Evolutionary conservation across 2,113 vertebrate genomes (phyloP).

Genomic region (Coryphaenoides rupestris): DNA sequence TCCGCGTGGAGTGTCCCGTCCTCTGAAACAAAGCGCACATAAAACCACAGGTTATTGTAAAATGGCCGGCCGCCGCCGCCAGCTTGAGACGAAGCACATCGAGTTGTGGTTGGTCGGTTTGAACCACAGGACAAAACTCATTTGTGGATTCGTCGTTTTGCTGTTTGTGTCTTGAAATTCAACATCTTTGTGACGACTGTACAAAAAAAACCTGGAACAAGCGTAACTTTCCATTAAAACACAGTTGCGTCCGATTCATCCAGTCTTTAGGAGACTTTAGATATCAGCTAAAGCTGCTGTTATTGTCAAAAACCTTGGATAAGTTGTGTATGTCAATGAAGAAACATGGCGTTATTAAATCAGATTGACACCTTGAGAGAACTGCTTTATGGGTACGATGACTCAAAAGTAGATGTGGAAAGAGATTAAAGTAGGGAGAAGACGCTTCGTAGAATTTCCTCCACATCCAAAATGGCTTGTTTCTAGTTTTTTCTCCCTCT

Average conservation of each 20-base stretch:
- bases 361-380: conserved; percentile 41
- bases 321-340: not conserved
- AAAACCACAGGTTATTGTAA: conserved; percentile 49
- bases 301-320: not conserved
- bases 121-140: not conserved
- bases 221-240: too few relatives aligned
- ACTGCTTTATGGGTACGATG: conserved; percentile 48
- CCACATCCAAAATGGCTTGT: not conserved
- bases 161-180: not conserved
- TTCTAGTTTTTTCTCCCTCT: too few relatives aligned
- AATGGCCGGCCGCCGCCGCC: conserved; percentile 12
- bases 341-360: not conserved
- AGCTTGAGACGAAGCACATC: conserved; percentile 12
- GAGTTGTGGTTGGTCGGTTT: not conserved
- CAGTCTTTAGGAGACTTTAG: too few relatives aligned
- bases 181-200: not conserved
- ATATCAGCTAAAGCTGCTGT: too few relatives aligned
- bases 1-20: conserved; percentile 66
- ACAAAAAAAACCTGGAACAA: not conserved
- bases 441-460: conserved; percentile 19
- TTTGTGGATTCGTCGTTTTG: not conserved
- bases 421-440: conserved; percentile 22
- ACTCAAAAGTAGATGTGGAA: conserved; percentile 22
- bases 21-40: conserved; percentile 68
- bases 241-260: too few relatives aligned